These are phyloP conservation scores for Cyphomyrus discorhynchus DNA, from an alignment of 2,113 vertebrate genomes.

Conservation along the genomic window DNA sequence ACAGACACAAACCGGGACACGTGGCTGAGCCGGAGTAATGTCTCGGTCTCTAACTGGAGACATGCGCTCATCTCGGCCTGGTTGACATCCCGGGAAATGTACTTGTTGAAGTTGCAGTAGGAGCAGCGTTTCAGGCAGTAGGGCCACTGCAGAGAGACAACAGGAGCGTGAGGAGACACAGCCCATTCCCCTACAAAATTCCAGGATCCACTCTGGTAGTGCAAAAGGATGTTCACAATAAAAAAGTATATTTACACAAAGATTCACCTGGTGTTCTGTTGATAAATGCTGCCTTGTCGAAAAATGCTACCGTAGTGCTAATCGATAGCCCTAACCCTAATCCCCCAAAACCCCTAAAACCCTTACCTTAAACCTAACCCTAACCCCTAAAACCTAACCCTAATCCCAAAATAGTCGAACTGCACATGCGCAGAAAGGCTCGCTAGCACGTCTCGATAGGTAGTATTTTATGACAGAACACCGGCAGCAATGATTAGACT, in stretches of 20 bases:
- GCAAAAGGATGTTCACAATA: background rate
- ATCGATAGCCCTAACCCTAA: no score
- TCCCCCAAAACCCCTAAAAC: no score
- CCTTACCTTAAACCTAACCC: no score
- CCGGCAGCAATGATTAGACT: background rate
- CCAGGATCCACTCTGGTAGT: background rate
- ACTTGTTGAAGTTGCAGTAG: conserved; percentile 93
- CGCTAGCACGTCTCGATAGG: no score
- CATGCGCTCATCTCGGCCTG: conserved; percentile 60
- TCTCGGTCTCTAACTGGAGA: conserved; percentile 66
- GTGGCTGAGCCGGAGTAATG: conserved; percentile 69
- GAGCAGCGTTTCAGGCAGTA: conserved; percentile 84
- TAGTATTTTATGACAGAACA: no score
- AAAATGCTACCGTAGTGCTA: no score
- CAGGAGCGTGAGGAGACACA: background rate
- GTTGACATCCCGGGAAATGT: conserved; percentile 64
- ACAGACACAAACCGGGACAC: conserved; percentile 65
- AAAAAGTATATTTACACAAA: background rate
- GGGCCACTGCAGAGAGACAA: conserved; percentile 71
- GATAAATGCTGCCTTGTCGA: no score
- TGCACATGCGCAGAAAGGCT: no score
- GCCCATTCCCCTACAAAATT: background rate
- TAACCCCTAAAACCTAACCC: no score
- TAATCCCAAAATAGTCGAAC: no score
- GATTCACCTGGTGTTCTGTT: no score